Conservation (phyloP, 2,888 invertebrate species). For the Acanthopleura granulata region DNA sequence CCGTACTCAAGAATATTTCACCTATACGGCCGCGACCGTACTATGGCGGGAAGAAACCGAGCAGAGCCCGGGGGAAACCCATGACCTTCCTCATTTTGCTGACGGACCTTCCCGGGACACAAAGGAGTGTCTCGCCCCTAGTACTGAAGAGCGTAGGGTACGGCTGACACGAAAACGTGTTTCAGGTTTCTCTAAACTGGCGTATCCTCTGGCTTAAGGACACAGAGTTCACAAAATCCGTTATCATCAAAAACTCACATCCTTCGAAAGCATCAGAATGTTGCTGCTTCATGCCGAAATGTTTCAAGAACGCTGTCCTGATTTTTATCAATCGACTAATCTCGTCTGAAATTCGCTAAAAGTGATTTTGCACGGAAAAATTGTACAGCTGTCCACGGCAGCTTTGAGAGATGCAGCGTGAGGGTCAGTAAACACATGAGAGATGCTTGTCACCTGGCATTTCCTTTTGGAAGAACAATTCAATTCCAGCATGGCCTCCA, state of each 20-base stretch:
- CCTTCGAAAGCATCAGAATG: neutral
- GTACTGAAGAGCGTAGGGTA: too few relatives aligned
- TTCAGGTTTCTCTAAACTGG: neutral
- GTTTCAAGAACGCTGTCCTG: neutral
- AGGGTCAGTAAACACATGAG: neutral
- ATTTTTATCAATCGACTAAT: neutral
- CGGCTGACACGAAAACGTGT: too few relatives aligned
- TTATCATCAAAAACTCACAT: constrained; percentile 7
- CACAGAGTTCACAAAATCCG: neutral
- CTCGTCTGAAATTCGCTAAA: neutral
- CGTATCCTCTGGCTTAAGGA: too few relatives aligned
- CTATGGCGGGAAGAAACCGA: too few relatives aligned
- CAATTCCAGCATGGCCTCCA: neutral
- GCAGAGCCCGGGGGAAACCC: too few relatives aligned
- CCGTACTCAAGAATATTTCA: too few relatives aligned
- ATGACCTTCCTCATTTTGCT: too few relatives aligned
- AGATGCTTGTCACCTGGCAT: neutral
- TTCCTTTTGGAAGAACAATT: neutral
- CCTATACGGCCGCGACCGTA: too few relatives aligned
- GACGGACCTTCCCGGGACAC: too few relatives aligned
- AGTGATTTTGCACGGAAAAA: neutral
- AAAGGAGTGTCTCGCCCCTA: too few relatives aligned
- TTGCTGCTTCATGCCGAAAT: neutral
- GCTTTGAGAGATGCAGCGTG: neutral
- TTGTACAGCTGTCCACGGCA: neutral